Evolutionary conservation across 2,888 invertebrate species (phyloP), one percentile per base, ranked within the genome.

Genomic region (Pasiphila rectangulata): DNA sequence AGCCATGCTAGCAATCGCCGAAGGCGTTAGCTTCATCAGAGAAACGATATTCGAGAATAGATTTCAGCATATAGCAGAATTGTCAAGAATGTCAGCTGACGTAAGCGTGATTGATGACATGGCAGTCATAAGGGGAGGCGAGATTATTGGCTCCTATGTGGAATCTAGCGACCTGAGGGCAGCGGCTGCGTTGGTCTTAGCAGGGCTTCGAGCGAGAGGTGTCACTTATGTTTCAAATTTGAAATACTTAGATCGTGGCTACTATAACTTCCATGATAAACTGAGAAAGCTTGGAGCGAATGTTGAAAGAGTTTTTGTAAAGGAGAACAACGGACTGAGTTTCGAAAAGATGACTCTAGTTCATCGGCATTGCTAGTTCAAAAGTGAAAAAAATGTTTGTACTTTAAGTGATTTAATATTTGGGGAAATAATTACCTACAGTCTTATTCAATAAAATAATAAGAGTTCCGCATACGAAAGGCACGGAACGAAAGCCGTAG

Each of bases 41-140:
- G 56, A 56, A 23, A 56, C 47, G 0, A 17, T 56, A 3, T 56
- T 32, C 12, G 56, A 56, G 12, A 41, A 53, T 1, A 20, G 56
- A 7, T 56, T 51, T 4, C 43, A 51, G 12, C 53, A 56, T 46
- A 20, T 56, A 0, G 19, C 25, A 10, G 51, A 56, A 19, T 10
- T 56, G 42, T 4, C n/a, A 2, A 15, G 19, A 15, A 46, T 56
- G 51, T 10, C 25, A 16, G 53, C 51, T 9, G 24, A 51, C 13
- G 4, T 51, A 0, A 25, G 4, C 3, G 21, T 51, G 3, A 10
- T 7, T 0, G 43, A 36, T 2, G 43, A 48, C n/a, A 1, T 19
- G 6, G 53, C 43, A 1, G 12, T 29, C 4, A 44, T 53, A 6
- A 9, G 35, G 1, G 56, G 53, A 5, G 37, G 34, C 3, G 5